phyloP scores from a whole-genome alignment of 2,888 invertebrate genomes.

The Dione vanillae region DNA sequence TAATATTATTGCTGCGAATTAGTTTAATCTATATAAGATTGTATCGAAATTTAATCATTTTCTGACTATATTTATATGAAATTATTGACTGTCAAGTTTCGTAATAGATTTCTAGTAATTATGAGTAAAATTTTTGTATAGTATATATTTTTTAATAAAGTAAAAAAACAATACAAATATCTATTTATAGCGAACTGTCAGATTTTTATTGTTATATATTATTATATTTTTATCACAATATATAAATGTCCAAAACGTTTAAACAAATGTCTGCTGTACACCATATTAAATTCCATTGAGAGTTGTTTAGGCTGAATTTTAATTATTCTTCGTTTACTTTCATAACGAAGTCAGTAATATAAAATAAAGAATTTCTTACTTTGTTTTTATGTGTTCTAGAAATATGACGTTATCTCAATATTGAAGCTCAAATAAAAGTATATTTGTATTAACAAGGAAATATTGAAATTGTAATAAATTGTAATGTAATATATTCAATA shows the following conservation, averaged over 20 bases:
- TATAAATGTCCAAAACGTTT: no score
- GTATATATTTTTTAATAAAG: no score
- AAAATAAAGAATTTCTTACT: constrained; percentile 11
- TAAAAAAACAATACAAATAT: no score
- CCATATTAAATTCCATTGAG: constrained; percentile 27
- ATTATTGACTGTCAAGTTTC: no score
- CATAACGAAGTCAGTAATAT: constrained; percentile 30
- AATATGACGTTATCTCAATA: constrained; percentile 4
- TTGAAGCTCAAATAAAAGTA: constrained; percentile 3
- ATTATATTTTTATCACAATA: no score
- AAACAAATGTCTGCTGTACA: not conserved
- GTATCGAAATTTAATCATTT: no score
- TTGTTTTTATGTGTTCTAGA: constrained; percentile 4
- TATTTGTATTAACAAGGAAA: not conserved
- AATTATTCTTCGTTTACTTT: constrained; percentile 40
- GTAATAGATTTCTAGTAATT: no score
- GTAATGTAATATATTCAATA: not conserved
- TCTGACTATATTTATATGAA: no score
- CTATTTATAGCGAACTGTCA: no score
- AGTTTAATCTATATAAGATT: not conserved
- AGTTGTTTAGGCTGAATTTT: constrained; percentile 42
- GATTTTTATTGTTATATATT: no score
- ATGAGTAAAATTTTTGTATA: no score
- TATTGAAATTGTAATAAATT: not conserved
- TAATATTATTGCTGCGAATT: not conserved